Evolutionary conservation across 2,888 invertebrate species (phyloP), one percentile per base, ranked within the genome.

Genomic region (Thymelicus sylvestris): DNA sequence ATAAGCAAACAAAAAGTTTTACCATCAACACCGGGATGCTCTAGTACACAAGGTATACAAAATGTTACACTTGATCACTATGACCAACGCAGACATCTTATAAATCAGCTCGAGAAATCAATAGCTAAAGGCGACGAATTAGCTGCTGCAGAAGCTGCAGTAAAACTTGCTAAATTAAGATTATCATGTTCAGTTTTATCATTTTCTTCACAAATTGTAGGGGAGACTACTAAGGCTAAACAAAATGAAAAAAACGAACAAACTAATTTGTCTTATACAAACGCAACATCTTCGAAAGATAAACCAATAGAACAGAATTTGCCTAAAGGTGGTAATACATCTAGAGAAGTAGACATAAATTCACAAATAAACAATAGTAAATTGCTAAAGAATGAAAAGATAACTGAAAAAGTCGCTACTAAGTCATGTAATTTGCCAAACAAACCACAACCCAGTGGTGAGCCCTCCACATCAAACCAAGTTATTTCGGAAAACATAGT

Each of bases 71-170:
- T 80, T 55, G 83, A 87, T 73, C 86, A 88, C 60, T 90, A 92
- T 76, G 81, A 84, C 12, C 85, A 82, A 77, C 87, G 91, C 31
- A 85, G 92, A 74, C 84, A 89, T 70, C 82, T 97, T 75, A 92
- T 97, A 77, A 95, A 95, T 83, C 95, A 96, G 85, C 90, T 98
- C 67, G 97, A 97, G 87, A 94, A 95, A 69, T 96, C 97, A 2
- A 97, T 98, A 79, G 95, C 96, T 4, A 95, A 95, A 81, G 97
- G 97, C 7, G 96, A 97, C 80, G 95, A 97, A 87, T 94, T 94
- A 65, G 95, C 96, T 76, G 97, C 97, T 2, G 96, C 97, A 0
- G 95, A 95, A 74, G 95, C 97, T 64, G 97, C 97, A 0, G 95
- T 95, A 75, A 96, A 97, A 86, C 90, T 97, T 76, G 97, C 97